Conservation (phyloP, 2,113 vertebrate species). For the Dolichotis patagonum region DNA sequence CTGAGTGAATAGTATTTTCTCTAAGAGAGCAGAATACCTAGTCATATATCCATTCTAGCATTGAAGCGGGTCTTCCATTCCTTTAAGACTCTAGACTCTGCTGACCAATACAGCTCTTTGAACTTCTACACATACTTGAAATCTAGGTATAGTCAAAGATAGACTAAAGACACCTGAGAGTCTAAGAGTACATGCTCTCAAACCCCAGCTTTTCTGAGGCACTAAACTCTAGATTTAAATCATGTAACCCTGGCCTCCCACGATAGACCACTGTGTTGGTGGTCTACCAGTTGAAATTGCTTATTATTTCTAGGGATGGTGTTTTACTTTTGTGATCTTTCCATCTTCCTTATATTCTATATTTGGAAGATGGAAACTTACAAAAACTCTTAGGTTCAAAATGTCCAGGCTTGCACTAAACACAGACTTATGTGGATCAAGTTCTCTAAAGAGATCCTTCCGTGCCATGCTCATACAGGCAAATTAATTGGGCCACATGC, state of each 20-base stretch:
- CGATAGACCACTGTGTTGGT: background rate
- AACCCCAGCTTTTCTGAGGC: background rate
- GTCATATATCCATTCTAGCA: background rate
- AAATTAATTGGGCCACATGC: constrained; percentile 78
- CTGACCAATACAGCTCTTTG: constrained; percentile 3
- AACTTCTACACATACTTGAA: constrained; percentile 41
- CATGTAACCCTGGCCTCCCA: background rate
- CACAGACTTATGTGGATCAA: constrained; percentile 53
- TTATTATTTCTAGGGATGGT: constrained; percentile 16
- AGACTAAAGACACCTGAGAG: background rate
- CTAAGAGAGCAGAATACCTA: background rate
- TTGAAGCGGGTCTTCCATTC: constrained; percentile 21
- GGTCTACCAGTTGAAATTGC: background rate
- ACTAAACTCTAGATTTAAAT: constrained; percentile 21
- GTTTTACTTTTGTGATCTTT: constrained; percentile 44
- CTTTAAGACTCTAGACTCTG: constrained; percentile 19
- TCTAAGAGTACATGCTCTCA: background rate
- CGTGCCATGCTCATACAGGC: constrained; percentile 78
- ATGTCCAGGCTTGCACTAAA: constrained; percentile 43
- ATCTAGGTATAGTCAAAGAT: background rate
- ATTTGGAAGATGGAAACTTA: constrained; percentile 45
- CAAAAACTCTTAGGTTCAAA: constrained; percentile 38
- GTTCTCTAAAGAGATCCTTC: constrained; percentile 68
- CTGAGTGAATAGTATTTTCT: background rate
- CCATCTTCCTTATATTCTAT: constrained; percentile 16